Evolutionary conservation across 1,140 invertebrate genomes (phyloP).

Genomic region (Cepaea nemoralis): DNA sequence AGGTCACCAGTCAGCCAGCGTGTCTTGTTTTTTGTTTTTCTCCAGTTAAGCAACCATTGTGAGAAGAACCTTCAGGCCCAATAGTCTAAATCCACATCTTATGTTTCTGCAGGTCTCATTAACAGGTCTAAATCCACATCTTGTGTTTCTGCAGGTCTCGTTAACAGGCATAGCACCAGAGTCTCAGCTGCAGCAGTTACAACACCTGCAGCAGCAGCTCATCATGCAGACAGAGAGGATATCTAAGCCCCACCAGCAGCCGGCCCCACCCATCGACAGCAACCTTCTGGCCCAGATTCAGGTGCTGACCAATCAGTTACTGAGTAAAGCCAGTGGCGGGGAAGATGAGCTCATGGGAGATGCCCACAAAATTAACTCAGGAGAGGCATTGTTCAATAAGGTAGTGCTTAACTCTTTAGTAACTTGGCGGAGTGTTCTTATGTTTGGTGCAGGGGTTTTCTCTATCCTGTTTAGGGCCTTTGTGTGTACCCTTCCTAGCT

Average conservation of each 20-base stretch:
- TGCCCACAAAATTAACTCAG: neutral
- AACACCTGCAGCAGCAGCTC: slow-evolving; percentile 69
- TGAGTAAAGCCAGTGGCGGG: slow-evolving; percentile 55
- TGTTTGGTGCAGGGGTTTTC: too few species aligned
- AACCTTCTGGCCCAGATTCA: slow-evolving; percentile 71
- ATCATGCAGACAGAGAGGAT: slow-evolving; percentile 67
- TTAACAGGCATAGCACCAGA: slow-evolving; percentile 65
- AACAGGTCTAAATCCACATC: neutral
- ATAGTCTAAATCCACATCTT: too few species aligned
- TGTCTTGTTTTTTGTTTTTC: too few species aligned
- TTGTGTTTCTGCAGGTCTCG: slow-evolving; percentile 45
- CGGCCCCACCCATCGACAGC: slow-evolving; percentile 65
- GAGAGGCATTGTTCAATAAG: slow-evolving; percentile 69
- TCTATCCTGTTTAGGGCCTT: too few species aligned
- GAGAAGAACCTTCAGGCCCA: too few species aligned
- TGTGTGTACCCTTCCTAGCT: too few species aligned
- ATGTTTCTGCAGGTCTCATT: neutral
- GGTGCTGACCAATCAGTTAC: slow-evolving; percentile 69
- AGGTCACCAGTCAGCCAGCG: too few species aligned
- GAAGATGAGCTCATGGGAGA: neutral
- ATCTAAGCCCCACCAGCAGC: slow-evolving; percentile 54
- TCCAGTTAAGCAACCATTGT: too few species aligned
- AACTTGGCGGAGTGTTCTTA: too few species aligned
- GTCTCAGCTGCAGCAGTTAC: slow-evolving; percentile 68
- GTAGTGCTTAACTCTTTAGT: too few species aligned